Percentiles rank a stretch among this genome's conserved stretches.
Evolutionary conservation across 2,113 vertebrate species (phyloP).

Genomic region (Semnornis frantzii): DNA sequence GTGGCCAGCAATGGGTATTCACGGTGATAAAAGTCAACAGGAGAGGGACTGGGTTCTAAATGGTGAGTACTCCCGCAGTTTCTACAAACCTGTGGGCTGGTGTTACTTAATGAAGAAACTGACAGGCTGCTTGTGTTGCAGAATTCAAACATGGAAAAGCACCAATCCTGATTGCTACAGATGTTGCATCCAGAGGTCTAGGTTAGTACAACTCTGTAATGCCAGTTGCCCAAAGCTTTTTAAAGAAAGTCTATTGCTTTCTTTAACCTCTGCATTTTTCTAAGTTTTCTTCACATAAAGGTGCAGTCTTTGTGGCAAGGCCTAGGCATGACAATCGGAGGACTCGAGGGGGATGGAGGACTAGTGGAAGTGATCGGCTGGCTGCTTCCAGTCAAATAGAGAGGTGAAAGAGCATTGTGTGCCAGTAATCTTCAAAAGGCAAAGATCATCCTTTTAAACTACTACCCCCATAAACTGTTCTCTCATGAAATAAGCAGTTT

Average conservation of each 20-base stretch:
- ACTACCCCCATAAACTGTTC: conserved; percentile 90
- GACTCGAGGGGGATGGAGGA: conserved; percentile 99
- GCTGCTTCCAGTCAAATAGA: conserved; percentile 99
- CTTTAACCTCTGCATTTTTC: conserved; percentile 99
- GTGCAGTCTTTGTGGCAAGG: conserved; percentile 99
- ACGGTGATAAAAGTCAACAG: conserved; percentile 98
- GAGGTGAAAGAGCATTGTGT: conserved; percentile 98
- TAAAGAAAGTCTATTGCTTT: conserved; percentile 99
- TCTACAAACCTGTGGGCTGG: fast-evolving
- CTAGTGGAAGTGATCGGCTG: conserved; percentile 98
- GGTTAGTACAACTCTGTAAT: conserved; percentile 88
- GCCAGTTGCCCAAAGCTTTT: conserved; percentile 83
- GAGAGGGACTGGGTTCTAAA: conserved; percentile 99
- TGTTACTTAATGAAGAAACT: not conserved
- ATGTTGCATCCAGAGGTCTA: conserved; percentile 97
- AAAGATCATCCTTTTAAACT: conserved; percentile 87
- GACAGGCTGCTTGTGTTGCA: conserved; percentile 53
- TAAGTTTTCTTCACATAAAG: conserved; percentile 99
- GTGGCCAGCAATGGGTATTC: conserved; percentile 99
- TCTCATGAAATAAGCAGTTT: conserved; percentile 84
- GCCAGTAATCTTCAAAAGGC: conserved; percentile 99
- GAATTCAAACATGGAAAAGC: conserved; percentile 99
- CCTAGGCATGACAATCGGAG: conserved; percentile 99
- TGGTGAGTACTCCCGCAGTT: conserved; percentile 73
- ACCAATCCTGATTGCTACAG: conserved; percentile 98